Evolutionary conservation across 2,888 invertebrate species (phyloP).

Genomic region (Schizotus pectinicornis): DNA sequence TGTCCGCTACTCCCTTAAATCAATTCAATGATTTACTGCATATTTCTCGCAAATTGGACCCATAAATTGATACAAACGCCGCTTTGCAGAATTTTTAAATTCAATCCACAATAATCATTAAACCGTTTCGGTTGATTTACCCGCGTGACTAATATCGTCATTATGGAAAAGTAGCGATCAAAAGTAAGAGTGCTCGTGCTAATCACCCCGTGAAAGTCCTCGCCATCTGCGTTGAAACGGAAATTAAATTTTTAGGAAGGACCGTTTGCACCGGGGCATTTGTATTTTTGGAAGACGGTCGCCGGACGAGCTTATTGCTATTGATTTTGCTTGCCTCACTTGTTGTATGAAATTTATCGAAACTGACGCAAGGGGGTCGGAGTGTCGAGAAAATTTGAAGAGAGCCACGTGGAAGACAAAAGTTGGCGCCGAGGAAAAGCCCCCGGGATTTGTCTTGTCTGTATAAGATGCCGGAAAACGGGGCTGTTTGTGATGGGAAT

Average conservation of each 20-base stretch:
- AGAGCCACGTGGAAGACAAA: not conserved
- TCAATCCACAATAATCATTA: conserved; percentile 10
- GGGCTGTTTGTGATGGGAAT: too few species aligned
- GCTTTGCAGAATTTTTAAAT: conserved; percentile 12
- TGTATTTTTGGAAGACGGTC: not conserved
- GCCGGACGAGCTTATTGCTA: not conserved
- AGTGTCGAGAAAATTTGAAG: not conserved
- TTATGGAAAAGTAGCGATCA: too few species aligned
- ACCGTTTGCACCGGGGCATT: not conserved
- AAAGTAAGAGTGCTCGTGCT: too few species aligned
- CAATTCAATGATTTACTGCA: conserved; percentile 25
- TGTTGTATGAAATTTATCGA: not conserved
- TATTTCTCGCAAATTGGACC: conserved; percentile 24
- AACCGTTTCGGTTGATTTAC: conserved; percentile 10
- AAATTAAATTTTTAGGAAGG: not conserved
- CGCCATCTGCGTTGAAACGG: not conserved
- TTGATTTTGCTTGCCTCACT: not conserved
- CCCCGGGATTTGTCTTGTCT: not conserved
- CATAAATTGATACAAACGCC: conserved; percentile 24
- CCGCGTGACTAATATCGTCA: too few species aligned
- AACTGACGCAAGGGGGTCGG: not conserved
- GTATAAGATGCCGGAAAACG: not conserved
- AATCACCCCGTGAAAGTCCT: too few species aligned
- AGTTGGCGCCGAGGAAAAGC: not conserved
- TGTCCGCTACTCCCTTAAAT: conserved; percentile 27